Evolutionary conservation across 2,113 vertebrate species (phyloP).

Genomic region (Odobenus rosmarus): DNA sequence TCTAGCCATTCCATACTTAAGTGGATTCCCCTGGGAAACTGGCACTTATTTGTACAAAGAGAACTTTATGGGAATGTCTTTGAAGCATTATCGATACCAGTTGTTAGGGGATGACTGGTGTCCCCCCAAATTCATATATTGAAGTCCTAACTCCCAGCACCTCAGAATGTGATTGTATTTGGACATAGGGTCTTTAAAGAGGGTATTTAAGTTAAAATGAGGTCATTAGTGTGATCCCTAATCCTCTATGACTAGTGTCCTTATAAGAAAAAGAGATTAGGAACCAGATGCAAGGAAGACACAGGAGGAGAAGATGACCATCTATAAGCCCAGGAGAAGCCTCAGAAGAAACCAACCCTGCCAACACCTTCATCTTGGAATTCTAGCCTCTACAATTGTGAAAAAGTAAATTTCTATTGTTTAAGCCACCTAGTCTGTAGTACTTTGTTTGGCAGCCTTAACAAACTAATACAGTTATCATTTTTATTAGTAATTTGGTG

Average conservation of each 20-base stretch:
- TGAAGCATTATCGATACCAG: not conserved
- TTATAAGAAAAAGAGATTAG: not conserved
- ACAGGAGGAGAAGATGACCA: not conserved
- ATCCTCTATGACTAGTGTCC: not conserved
- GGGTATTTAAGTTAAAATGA: not conserved
- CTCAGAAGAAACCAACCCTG: not conserved
- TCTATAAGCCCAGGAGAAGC: not conserved
- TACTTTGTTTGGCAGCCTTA: not conserved
- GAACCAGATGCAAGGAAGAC: not conserved
- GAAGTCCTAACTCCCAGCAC: not conserved
- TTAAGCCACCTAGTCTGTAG: not conserved
- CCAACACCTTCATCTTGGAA: too few relatives aligned
- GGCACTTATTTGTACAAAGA: not conserved
- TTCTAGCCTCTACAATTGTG: not conserved
- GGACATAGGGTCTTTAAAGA: not conserved
- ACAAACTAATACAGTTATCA: not conserved
- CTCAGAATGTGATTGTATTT: not conserved
- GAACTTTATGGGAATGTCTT: not conserved
- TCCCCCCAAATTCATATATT: not conserved
- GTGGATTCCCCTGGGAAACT: not conserved
- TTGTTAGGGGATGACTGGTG: not conserved
- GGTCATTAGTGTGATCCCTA: not conserved
- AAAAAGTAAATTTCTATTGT: not conserved
- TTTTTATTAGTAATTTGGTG: not conserved
- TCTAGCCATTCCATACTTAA: not conserved